Evolutionary conservation across 2,888 invertebrate genomes (phyloP).

Genomic region (Ryuthela nishihirai): DNA sequence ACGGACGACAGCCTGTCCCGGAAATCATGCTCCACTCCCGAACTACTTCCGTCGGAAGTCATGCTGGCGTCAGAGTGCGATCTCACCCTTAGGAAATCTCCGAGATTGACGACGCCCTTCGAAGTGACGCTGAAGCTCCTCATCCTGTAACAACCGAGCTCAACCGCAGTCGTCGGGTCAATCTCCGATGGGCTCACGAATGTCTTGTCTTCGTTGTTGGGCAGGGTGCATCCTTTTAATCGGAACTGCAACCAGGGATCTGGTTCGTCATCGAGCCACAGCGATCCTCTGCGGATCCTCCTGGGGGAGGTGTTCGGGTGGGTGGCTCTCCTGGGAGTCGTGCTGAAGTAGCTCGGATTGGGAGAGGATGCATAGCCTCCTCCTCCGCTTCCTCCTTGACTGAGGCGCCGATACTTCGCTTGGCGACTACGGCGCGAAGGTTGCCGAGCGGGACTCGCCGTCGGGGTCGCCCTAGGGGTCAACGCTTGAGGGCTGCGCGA

Average conservation of each 20-base stretch:
- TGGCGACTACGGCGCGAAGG: conserved; percentile 5
- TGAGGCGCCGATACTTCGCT: conserved; percentile 14
- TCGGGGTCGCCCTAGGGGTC: too few species aligned
- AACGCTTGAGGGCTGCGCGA: too few species aligned
- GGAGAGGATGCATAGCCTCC: not conserved
- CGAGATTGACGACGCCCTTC: conserved; percentile 30
- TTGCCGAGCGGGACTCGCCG: too few species aligned
- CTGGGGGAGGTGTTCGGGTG: conserved; percentile 23
- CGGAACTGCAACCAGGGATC: conserved; percentile 23
- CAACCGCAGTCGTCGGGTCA: not conserved
- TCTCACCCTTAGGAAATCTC: conserved; percentile 23
- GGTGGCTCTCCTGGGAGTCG: conserved; percentile 14
- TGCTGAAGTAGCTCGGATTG: conserved; percentile 8
- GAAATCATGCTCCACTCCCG: conserved; percentile 19
- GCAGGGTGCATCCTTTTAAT: conserved; percentile 1
- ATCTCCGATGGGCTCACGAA: conserved; percentile 19
- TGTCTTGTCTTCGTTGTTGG: conserved; percentile 28
- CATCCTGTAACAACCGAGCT: conserved; percentile 9
- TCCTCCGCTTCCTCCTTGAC: conserved; percentile 6
- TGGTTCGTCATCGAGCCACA: conserved; percentile 16
- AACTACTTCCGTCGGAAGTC: conserved; percentile 19
- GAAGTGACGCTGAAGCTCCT: conserved; percentile 34
- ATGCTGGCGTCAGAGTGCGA: conserved; percentile 14
- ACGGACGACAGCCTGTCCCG: conserved; percentile 23
- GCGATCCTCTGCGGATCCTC: not conserved